A percentile compares a stretch with the other conserved stretches of the same genome.
Evolutionary conservation across 2,797 vertebrate species (phyloP).

Genomic region (Epinephelus coioides): DNA sequence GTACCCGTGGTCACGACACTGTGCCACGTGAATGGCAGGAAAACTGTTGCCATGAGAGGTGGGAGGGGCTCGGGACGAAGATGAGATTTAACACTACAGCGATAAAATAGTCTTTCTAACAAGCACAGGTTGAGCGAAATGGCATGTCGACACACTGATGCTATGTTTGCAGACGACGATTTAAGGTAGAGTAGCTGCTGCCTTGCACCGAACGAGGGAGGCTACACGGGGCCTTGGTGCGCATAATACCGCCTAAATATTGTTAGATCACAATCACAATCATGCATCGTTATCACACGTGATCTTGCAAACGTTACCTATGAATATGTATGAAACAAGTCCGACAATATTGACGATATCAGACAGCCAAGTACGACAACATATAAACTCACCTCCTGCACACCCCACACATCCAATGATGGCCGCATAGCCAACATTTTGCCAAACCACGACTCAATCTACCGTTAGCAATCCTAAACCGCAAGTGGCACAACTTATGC

Average conservation of each 20-base stretch:
- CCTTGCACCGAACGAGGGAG: not conserved
- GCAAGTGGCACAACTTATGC: too few species aligned
- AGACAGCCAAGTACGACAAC: not conserved
- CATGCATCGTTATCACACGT: not conserved
- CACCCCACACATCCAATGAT: not conserved
- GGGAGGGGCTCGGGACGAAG: conserved; percentile 39
- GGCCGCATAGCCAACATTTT: conserved; percentile 5
- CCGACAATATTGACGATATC: fast-evolving
- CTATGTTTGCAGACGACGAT: fast-evolving
- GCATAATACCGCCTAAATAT: not conserved
- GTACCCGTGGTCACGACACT: conserved; percentile 52
- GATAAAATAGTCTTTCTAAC: fast-evolving
- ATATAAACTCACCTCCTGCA: not conserved
- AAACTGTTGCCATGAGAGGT: conserved; percentile 34
- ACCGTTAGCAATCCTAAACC: not conserved
- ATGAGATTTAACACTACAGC: not conserved
- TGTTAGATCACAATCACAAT: fast-evolving
- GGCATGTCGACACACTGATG: not conserved
- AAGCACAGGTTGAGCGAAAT: fast-evolving
- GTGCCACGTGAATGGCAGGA: conserved; percentile 70
- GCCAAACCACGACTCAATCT: not conserved
- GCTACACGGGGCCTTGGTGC: conserved; percentile 28
- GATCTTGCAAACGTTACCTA: fast-evolving
- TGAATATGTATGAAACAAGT: not conserved
- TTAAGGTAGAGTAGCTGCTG: not conserved